Evolutionary conservation across 2,888 invertebrate genomes (phyloP).

Genomic region (Vesta saturnalis): DNA sequence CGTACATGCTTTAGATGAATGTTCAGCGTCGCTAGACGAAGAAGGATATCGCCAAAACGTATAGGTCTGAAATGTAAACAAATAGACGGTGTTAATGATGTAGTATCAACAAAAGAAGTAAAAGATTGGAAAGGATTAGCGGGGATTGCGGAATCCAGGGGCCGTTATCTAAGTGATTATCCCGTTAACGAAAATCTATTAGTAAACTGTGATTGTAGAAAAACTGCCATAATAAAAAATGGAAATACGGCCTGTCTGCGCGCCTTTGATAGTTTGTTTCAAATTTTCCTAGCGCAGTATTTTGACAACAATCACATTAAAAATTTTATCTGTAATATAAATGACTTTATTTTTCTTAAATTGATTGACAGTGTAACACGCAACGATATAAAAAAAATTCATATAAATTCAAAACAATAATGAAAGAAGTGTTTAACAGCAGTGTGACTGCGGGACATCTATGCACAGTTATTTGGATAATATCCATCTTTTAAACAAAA

Average conservation of each 20-base stretch:
- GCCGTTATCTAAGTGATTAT: neutral
- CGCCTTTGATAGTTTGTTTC: constrained; percentile 8
- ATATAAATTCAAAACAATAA: neutral
- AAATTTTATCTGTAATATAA: neutral
- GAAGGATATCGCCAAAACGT: constrained; percentile 13
- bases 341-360: neutral
- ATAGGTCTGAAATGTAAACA: constrained; percentile 9
- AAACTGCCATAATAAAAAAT: constrained; percentile 8
- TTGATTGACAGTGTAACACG: neutral
- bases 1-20: constrained; percentile 14
- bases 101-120: neutral
- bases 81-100: neutral
- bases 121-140: constrained; percentile 8
- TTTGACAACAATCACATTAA: neutral
- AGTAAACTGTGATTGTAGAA: neutral
- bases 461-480: constrained; percentile 1
- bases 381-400: neutral
- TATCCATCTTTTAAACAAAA: neutral
- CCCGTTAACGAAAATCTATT: neutral
- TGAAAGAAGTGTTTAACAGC: neutral
- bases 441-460: neutral
- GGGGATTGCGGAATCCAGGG: neutral
- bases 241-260: neutral
- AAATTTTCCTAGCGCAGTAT: neutral
- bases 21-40: constrained; percentile 13